Base-by-base conservation (phyloP, 2,888 invertebrate genomes). In the Thereva nobilitata region DNA sequence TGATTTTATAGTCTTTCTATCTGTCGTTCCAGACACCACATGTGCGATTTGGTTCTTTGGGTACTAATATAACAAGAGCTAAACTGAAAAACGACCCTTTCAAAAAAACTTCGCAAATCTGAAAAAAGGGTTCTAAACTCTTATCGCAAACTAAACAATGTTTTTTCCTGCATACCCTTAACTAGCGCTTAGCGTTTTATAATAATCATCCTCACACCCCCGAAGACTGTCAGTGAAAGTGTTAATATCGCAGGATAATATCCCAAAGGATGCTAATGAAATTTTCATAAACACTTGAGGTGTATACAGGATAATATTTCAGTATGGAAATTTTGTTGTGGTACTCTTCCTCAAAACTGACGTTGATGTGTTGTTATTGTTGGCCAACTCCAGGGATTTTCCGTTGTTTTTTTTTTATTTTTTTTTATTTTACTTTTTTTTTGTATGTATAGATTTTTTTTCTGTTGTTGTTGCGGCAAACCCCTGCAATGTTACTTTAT, bases 251-350 rank as follows among this genome's bases (percentile, higher is more conserved):
- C 54, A 53, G 66, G 64, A 68, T 65, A 63, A 68, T 68, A 65
- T 61, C 59, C 68, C 61, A 61, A 68, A 64, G 68, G 68, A 68
- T 68, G 56, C 65, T 68, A 68, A 68, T 68, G 68, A 68, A 68
- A 65, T 68, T 68, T 68, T 68, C 68, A 68, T 68, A 64, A 68
- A 61, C 64, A 68, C 64, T 68, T 61, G 57, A 66, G 66, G 55
- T 66, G 54, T 57, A 57, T 57, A 66, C 56, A 66, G 42, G 56
- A 66, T 66, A 53, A 66, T 47, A 63, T 63, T 64, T 61, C 67
- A 37, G 35, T 67, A 67, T 67, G 67, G 55, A 67, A 67, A 67
- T 63, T 67, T 63, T 47, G 40, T 61, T 56, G 56, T 56, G 44
- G 44, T 56, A 56, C 56, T 56, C 56, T 44, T 23, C 56, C 44